Evolutionary conservation across 2,797 vertebrate species (phyloP).

Genomic region (Kryptopterus vitreolus): DNA sequence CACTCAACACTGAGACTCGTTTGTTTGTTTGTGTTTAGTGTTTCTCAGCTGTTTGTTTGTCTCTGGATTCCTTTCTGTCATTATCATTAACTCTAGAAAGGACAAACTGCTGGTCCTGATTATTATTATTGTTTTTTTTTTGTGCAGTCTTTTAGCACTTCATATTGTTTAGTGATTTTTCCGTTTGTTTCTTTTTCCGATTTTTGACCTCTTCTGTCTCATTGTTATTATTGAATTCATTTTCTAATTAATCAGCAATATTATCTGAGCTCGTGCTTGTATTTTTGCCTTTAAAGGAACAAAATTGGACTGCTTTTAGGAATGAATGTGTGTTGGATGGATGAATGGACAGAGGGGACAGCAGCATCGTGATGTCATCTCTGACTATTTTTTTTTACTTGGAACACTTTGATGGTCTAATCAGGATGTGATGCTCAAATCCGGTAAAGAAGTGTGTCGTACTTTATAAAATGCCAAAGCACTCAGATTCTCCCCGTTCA

Average conservation of each 20-base stretch:
- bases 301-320: slow-evolving; percentile 11
- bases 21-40: not conserved
- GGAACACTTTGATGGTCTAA: slow-evolving; percentile 13
- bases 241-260: slow-evolving; percentile 37
- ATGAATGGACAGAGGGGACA: not conserved
- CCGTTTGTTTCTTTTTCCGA: not conserved
- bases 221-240: slow-evolving; percentile 14
- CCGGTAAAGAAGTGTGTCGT: slow-evolving; percentile 22
- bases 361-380: not conserved
- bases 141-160: slow-evolving; percentile 12
- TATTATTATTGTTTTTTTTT: not conserved
- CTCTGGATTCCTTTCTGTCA: not conserved
- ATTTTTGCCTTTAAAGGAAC: slow-evolving; percentile 7
- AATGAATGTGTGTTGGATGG: not conserved
- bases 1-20: slow-evolving; percentile 2
- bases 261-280: slow-evolving; percentile 7
- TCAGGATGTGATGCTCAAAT: slow-evolving; percentile 7
- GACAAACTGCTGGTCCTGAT: slow-evolving; percentile 5
- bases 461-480: slow-evolving; percentile 51
- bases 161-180: slow-evolving; percentile 4
- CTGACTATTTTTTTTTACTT: not conserved
- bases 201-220: not conserved
- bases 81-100: slow-evolving; percentile 1
- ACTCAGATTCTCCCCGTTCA: slow-evolving; percentile 9
- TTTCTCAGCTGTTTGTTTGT: not conserved